Evolutionary conservation across 2,888 invertebrate species (phyloP).

Genomic region (Oxystoma pomonae): DNA sequence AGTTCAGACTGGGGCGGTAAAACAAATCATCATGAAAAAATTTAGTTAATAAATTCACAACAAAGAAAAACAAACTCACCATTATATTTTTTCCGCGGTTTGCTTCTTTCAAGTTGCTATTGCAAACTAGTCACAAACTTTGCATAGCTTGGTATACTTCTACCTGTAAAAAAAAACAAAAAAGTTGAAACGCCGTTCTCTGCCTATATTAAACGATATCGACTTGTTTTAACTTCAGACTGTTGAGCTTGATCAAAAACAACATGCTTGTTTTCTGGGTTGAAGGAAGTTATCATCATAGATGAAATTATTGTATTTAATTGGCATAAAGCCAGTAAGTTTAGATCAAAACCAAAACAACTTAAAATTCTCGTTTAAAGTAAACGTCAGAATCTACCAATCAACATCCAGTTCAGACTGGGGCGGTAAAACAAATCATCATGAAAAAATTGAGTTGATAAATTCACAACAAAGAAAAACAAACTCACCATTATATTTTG

Average conservation of each 20-base stretch:
- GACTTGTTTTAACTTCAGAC: not conserved
- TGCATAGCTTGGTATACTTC: too few species aligned
- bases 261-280: not conserved
- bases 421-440: constrained; percentile 27
- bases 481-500: not conserved
- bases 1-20: constrained; percentile 30
- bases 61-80: constrained; percentile 2
- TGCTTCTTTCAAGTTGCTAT: too few species aligned
- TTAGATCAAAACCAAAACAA: too few species aligned
- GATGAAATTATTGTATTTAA: too few species aligned
- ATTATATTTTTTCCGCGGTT: too few species aligned
- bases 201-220: not conserved
- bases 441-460: constrained; percentile 1
- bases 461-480: not conserved
- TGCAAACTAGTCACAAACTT: too few species aligned
- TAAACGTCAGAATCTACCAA: constrained; percentile 17
- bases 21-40: constrained; percentile 16
- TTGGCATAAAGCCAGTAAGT: too few species aligned
- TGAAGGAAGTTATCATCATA: not conserved
- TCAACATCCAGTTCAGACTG: constrained; percentile 29
- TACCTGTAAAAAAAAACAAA: not conserved
- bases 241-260: not conserved
- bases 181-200: not conserved
- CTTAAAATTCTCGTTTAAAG: too few species aligned
- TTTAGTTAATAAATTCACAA: not conserved